A percentile compares a stretch with the other conserved stretches of the same genome.
These are phyloP conservation scores for Euleptes europaea DNA, from an alignment of 2,113 vertebrate genomes.

Conservation along the genomic window DNA sequence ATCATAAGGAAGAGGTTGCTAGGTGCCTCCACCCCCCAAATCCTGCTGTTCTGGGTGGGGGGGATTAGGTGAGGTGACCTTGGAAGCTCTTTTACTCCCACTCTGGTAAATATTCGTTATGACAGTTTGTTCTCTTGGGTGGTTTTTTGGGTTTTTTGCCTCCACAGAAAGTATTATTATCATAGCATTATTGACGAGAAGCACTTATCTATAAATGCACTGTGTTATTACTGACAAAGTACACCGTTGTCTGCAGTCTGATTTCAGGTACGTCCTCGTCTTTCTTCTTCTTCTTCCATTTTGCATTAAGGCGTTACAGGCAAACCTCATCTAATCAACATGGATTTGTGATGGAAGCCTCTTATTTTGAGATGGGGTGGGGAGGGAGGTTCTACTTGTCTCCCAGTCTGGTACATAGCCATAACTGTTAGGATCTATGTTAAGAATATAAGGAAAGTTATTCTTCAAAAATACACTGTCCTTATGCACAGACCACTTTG, in stretches of 20 bases:
- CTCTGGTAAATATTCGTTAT: background rate
- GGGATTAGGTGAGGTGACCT: background rate
- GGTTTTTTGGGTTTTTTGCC: background rate
- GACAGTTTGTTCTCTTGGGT: background rate
- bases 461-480: no score
- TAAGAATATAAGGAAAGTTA: no score
- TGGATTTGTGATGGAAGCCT: background rate
- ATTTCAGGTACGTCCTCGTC: background rate
- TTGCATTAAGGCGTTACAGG: background rate
- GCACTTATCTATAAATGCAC: background rate
- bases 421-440: background rate
- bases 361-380: background rate
- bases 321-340: background rate
- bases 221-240: background rate
- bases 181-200: background rate
- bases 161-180: background rate
- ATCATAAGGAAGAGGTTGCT: no score
- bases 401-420: no score
- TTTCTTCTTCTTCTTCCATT: no score
- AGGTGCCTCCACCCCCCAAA: background rate
- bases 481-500: no score
- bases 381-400: background rate
- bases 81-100: background rate
- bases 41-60: background rate
- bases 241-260: background rate